phyloP scores from a whole-genome alignment of 1,140 invertebrate genomes.

The Lithobius niger region DNA sequence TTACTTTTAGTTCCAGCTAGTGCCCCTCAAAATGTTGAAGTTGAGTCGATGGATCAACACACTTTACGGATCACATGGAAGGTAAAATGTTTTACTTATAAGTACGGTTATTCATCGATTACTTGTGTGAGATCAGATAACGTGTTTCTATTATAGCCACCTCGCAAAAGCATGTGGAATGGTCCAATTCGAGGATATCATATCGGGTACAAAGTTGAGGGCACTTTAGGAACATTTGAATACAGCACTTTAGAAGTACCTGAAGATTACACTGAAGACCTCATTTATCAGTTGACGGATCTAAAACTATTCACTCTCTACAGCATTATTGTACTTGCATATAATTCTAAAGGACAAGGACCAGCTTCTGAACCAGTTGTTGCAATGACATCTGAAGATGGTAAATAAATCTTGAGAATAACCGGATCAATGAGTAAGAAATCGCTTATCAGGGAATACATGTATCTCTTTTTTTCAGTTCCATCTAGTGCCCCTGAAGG shows the following conservation, averaged over 20 bases:
- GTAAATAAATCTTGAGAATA: constrained; percentile 32
- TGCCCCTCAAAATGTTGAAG: constrained; percentile 47
- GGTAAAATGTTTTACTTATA: not conserved
- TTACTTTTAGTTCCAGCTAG: constrained; percentile 38
- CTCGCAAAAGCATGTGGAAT: constrained; percentile 76
- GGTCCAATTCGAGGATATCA: constrained; percentile 74
- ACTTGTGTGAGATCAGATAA: not conserved
- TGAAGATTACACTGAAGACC: constrained; percentile 79
- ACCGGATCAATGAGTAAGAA: not conserved
- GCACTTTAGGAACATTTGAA: constrained; percentile 71
- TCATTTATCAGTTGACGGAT: constrained; percentile 52
- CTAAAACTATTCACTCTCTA: constrained; percentile 29
- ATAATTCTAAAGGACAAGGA: constrained; percentile 40
- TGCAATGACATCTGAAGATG: constrained; percentile 64
- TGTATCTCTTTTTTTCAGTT: not conserved
- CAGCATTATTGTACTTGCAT: constrained; percentile 30
- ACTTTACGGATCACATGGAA: constrained; percentile 89
- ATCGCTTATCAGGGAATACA: not conserved
- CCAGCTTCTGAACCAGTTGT: constrained; percentile 56
- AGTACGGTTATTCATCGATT: not conserved
- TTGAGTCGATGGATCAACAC: constrained; percentile 82
- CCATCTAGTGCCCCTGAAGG: constrained; percentile 57
- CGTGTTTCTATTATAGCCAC: constrained; percentile 39
- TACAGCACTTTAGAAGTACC: constrained; percentile 86
- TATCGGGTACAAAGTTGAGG: constrained; percentile 35